A percentile compares a stretch with the other conserved stretches of the same genome.
Conservation (phyloP, 2,113 vertebrate genomes). For the Odocoileus hemionus region DNA sequence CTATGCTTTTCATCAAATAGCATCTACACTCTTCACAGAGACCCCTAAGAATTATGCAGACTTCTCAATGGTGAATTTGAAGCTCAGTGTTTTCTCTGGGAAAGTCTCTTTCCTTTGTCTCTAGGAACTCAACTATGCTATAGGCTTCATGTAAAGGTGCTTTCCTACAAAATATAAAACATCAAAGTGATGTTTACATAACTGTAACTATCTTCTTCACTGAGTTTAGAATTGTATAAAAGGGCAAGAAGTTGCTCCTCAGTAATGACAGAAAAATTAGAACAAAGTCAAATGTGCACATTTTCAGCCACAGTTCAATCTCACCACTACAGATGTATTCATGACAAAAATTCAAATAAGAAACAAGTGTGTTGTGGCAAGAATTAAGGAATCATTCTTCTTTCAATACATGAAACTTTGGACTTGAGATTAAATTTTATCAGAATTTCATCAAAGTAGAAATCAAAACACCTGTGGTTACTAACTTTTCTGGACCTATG, state of each 20-base stretch:
- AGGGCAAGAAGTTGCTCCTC: slow-evolving; percentile 51
- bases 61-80: slow-evolving; percentile 50
- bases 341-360: not conserved
- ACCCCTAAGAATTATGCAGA: not conserved
- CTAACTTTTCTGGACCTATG: not conserved
- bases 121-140: slow-evolving; percentile 37
- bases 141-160: slow-evolving; percentile 48
- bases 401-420: not conserved
- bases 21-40: not conserved
- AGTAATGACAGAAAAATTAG: slow-evolving; percentile 19
- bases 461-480: not conserved
- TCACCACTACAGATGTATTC: not conserved
- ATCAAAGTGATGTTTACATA: slow-evolving; percentile 68
- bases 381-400: not conserved
- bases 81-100: slow-evolving; percentile 27
- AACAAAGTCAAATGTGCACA: slow-evolving; percentile 11
- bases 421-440: not conserved
- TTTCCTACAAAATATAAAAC: slow-evolving; percentile 65
- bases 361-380: not conserved
- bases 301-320: not conserved
- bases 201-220: slow-evolving; percentile 58
- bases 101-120: slow-evolving; percentile 50
- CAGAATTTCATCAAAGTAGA: not conserved
- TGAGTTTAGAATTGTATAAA: slow-evolving; percentile 51
- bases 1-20: not conserved